Conservation (phyloP, 1,140 invertebrate species). For the Saccostrea glomerata region DNA sequence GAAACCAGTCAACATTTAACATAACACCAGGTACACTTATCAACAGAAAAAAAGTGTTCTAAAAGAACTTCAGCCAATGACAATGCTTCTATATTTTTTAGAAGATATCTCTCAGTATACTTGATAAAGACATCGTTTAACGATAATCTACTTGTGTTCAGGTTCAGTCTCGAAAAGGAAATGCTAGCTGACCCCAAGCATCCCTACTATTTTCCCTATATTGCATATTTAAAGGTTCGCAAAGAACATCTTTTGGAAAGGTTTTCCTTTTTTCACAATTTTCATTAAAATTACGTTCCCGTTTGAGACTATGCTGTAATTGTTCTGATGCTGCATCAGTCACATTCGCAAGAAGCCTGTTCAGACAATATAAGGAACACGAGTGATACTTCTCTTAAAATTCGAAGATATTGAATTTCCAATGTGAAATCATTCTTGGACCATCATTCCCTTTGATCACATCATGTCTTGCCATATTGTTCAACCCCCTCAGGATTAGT, state of each 20-base stretch:
- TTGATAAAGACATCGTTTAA: no score
- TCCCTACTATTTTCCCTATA: neutral
- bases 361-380: conserved; percentile 51
- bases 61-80: no score
- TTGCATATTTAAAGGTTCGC: conserved; percentile 46
- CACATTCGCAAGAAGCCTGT: conserved; percentile 43
- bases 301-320: conserved; percentile 42
- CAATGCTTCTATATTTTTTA: no score
- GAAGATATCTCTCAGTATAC: no score
- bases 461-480: conserved; percentile 42
- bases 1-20: conserved; percentile 59
- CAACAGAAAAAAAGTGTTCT: no score
- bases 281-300: conserved; percentile 57
- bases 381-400: conserved; percentile 49
- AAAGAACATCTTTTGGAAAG: conserved; percentile 44
- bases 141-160: no score
- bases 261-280: conserved; percentile 46
- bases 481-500: conserved; percentile 44
- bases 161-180: no score
- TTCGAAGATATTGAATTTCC: conserved; percentile 30
- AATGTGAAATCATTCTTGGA: conserved; percentile 37
- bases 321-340: conserved; percentile 42
- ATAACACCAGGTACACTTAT: conserved; percentile 27
- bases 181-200: conserved; percentile 42
- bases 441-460: conserved; percentile 56